Evolutionary conservation across 1,140 invertebrate genomes (phyloP).

Genomic region (Euschistus heros): DNA sequence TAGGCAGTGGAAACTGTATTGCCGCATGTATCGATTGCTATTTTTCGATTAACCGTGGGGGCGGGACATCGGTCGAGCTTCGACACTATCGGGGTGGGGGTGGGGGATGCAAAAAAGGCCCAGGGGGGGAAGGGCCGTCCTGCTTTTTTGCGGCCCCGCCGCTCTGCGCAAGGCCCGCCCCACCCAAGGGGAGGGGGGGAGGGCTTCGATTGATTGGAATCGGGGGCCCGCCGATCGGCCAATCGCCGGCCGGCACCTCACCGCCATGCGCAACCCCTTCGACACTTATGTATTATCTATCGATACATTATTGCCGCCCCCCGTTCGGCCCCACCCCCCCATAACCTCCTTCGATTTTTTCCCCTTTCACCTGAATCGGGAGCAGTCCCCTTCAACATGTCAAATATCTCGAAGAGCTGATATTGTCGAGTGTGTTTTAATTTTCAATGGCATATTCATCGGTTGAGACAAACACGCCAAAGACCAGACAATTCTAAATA

Average conservation of each 20-base stretch:
- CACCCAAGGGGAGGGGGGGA: neutral
- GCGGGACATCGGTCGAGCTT: neutral
- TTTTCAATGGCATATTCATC: too few relatives aligned
- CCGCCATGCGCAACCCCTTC: constrained; percentile 27
- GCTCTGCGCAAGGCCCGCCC: neutral
- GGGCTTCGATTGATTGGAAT: constrained; percentile 28
- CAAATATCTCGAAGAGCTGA: too few relatives aligned
- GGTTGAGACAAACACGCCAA: too few relatives aligned
- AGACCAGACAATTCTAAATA: too few relatives aligned
- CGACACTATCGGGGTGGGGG: constrained; percentile 13
- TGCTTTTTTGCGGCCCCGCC: neutral
- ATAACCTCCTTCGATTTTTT: constrained; percentile 14
- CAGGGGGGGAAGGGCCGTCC: constrained; percentile 6
- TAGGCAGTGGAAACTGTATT: too few relatives aligned
- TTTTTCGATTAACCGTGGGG: neutral
- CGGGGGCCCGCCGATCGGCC: constrained; percentile 22
- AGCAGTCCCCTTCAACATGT: too few relatives aligned
- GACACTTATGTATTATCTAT: constrained; percentile 29
- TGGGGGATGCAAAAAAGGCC: neutral
- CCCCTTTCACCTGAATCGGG: neutral
- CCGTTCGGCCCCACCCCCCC: constrained; percentile 1
- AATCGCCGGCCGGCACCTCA: constrained; percentile 18
- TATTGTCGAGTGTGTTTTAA: too few relatives aligned
- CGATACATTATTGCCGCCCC: constrained; percentile 26
- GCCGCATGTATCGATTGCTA: too few relatives aligned